Base-by-base conservation (phyloP, 2,113 vertebrate genomes). In the Accipiter virgatus region DNA sequence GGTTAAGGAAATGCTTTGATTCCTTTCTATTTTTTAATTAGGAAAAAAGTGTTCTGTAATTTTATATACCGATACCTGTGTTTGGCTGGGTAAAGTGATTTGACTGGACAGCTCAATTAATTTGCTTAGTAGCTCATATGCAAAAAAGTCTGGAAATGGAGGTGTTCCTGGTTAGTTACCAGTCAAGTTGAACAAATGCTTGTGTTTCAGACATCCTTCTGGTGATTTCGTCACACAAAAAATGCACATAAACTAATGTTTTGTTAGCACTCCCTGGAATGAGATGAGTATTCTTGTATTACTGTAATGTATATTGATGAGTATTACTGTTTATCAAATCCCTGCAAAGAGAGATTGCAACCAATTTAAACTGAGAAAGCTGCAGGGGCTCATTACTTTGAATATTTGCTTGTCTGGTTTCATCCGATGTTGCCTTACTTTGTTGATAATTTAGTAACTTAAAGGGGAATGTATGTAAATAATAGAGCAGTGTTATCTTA, bases 231-330 rank as follows among this genome's bases (percentile, higher is more conserved):
- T 7, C 81, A 5, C 26, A 50, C 59, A 15, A 3, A 11, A 50
- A 38, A 36, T 7, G 16, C 58, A 36, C 3, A 1, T 65, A 2
- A 15, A 13, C 31, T 20, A 6, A 2, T 16, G 61, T 29, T 77
- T 45, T 3, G 2, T 7, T 48, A 1, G 32, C 6, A 2, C 3
- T 55, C 26, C 21, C 43, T 38, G 62, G 7, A 5, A 3, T 3
- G 27, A 67, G 50, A 16, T 5, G 32, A 5, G 48, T 9, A 1
- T 32, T 66, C 40, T 79, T n/a, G 6, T n/a, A 10, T 31, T 29
- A 0, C 50, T 19, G 34, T 3, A 2, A 2, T 2, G 10, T 21
- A 1, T 10, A 3, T 3, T 13, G 74, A 55, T 43, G 45, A 40
- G 40, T 25, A 13, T 4, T 13, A 7, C 34, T 56, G 32, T 34